Evolutionary conservation across 2,888 invertebrate genomes (phyloP).

Genomic region (Stenodera caucasica): DNA sequence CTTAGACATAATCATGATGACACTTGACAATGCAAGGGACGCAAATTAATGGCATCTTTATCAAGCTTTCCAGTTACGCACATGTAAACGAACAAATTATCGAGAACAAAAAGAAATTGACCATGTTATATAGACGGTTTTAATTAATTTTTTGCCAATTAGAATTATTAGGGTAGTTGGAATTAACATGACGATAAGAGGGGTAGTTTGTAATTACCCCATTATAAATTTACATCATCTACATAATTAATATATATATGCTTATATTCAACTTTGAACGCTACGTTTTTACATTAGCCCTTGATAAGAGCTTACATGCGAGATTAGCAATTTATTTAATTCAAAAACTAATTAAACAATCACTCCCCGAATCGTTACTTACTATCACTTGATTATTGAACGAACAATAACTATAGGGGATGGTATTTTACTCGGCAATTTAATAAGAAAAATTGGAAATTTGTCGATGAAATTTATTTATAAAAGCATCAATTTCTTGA

Average conservation of each 20-base stretch:
- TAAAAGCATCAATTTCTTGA: neutral
- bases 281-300: neutral
- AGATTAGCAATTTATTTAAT: neutral
- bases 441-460: no score
- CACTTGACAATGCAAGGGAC: slow-evolving; percentile 42
- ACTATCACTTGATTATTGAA: neutral
- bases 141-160: neutral
- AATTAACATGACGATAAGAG: neutral
- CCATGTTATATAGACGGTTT: neutral
- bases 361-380: neutral
- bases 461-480: no score
- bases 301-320: neutral
- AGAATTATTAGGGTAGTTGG: neutral
- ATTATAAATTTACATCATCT: neutral
- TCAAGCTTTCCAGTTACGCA: slow-evolving; percentile 26
- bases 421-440: no score
- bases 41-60: slow-evolving; percentile 45
- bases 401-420: no score
- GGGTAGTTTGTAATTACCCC: neutral
- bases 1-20: slow-evolving; percentile 44
- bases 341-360: neutral
- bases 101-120: no score
- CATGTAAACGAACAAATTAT: neutral
- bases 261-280: neutral
- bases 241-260: neutral